Percentiles rank a stretch among this genome's conserved stretches.
Evolutionary conservation across 2,888 invertebrate genomes (phyloP).

Genomic region (Sepiola atlantica): DNA sequence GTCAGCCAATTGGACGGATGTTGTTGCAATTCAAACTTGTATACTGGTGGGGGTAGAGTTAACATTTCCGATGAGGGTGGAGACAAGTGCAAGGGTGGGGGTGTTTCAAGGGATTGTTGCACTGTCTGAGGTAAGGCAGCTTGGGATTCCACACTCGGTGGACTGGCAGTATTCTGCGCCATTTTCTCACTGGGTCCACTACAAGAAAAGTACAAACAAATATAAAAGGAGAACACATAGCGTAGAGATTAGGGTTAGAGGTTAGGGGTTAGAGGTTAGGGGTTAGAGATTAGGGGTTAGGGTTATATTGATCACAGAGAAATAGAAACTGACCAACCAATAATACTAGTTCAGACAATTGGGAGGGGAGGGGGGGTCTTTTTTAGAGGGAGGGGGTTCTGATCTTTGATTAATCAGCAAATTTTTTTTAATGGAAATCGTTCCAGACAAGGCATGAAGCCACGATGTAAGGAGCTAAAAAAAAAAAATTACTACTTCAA

Average conservation of each 20-base stretch:
- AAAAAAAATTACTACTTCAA: no score
- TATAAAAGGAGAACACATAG: no score
- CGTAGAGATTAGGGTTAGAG: no score
- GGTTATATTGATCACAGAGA: not conserved
- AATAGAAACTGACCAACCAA: not conserved
- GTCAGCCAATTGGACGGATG: not conserved
- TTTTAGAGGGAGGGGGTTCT: no score
- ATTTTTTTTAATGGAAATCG: no score
- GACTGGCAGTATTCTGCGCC: not conserved
- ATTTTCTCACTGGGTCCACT: not conserved
- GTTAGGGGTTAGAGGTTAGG: no score
- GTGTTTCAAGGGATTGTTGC: not conserved
- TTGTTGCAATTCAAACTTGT: constrained; percentile 38
- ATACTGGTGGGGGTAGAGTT: not conserved
- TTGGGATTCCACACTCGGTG: not conserved
- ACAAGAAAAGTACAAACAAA: not conserved
- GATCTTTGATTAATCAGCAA: no score
- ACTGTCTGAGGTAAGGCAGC: not conserved
- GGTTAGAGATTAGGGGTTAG: no score
- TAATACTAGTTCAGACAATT: not conserved
- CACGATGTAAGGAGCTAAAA: no score
- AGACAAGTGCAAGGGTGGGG: not conserved
- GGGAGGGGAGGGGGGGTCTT: not conserved
- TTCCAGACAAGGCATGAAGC: no score
- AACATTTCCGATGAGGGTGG: not conserved